Evolutionary conservation across 2,113 vertebrate species (phyloP).

Genomic region (Alosa alosa): DNA sequence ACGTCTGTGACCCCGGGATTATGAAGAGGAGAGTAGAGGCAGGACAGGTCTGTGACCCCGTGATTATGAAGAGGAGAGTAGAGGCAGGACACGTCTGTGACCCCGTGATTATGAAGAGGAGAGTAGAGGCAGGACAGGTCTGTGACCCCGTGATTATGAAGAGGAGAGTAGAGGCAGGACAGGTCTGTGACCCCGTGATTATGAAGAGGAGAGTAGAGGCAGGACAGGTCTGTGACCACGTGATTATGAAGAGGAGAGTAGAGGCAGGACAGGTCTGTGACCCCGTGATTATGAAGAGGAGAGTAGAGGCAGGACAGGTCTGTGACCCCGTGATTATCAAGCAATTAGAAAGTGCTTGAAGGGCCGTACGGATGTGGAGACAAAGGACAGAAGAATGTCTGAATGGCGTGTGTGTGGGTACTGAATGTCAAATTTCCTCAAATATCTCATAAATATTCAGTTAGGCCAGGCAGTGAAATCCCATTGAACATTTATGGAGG

Average conservation of each 20-base stretch:
- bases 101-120: neutral
- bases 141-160: too few species aligned
- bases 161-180: neutral
- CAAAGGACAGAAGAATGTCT: neutral
- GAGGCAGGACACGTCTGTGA: neutral
- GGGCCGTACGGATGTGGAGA: neutral
- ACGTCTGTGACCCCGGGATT: neutral
- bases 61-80: too few species aligned
- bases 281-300: neutral
- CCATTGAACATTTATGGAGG: too few species aligned
- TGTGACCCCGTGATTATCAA: neutral
- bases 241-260: too few species aligned
- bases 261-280: neutral
- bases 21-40: neutral
- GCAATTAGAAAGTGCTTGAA: neutral
- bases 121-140: neutral
- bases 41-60: neutral
- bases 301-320: neutral
- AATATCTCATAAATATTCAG: neutral
- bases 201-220: neutral
- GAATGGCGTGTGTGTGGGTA: neutral
- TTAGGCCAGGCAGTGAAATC: too few species aligned
- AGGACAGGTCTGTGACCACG: neutral
- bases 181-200: neutral
- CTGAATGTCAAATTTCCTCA: neutral